phyloP scores from a whole-genome alignment of 2,113 vertebrate genomes.

The Otis tarda region DNA sequence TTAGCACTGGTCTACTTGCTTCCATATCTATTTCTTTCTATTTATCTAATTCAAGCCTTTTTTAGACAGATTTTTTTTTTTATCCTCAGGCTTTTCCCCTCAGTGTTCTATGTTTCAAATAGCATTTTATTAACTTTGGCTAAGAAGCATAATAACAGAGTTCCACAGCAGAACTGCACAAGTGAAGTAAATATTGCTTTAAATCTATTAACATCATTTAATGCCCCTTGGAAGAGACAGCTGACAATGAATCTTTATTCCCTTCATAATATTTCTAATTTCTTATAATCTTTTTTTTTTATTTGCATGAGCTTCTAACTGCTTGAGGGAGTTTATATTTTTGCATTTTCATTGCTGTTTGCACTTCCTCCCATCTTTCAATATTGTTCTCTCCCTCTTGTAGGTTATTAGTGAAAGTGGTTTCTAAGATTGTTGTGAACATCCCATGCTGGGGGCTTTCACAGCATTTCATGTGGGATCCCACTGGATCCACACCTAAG shows the following conservation, averaged over 20 bases:
- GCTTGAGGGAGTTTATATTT: background rate
- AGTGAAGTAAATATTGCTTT: background rate
- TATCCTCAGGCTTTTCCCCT: background rate
- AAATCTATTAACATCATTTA: background rate
- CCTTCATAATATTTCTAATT: background rate
- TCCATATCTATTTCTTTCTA: background rate
- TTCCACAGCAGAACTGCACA: background rate
- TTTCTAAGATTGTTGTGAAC: background rate
- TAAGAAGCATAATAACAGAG: background rate
- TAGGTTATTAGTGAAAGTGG: constrained; percentile 2
- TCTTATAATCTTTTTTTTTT: background rate
- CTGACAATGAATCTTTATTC: background rate
- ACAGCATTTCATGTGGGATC: constrained; percentile 7
- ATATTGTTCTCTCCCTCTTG: background rate
- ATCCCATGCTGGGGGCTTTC: background rate
- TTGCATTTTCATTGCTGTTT: background rate
- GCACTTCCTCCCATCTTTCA: background rate
- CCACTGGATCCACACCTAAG: background rate
- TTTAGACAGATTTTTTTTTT: background rate
- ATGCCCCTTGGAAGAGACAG: background rate
- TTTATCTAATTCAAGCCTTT: background rate
- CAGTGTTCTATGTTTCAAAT: background rate
- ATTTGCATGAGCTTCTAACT: background rate
- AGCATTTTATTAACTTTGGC: background rate
- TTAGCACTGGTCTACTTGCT: background rate